These are phyloP conservation scores for Lathronympha strigana DNA, from an alignment of 2,888 invertebrate genomes.

Conservation along the genomic window DNA sequence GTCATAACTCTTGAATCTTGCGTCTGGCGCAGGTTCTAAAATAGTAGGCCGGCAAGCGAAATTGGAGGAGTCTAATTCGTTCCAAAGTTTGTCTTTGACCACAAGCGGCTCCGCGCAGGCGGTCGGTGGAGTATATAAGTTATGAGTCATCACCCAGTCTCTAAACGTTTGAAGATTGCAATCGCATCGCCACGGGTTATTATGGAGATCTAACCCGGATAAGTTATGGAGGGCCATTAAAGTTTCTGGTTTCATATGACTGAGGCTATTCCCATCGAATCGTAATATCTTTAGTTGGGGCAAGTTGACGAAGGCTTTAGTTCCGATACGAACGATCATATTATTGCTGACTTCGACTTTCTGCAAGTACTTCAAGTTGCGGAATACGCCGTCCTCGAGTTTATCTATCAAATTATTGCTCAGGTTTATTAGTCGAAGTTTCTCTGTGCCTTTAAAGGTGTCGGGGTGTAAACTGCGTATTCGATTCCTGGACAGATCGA, in stretches of 20 bases:
- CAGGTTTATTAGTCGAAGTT: conserved; percentile 89
- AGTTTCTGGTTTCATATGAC: conserved; percentile 87
- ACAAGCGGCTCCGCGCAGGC: conserved; percentile 88
- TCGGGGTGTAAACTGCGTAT: conserved; percentile 87
- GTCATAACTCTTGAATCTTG: conserved; percentile 86
- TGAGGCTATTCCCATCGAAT: conserved; percentile 91
- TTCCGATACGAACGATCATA: conserved; percentile 87
- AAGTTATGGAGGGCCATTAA: conserved; percentile 88
- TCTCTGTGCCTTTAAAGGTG: conserved; percentile 89
- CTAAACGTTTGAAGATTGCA: conserved; percentile 92
- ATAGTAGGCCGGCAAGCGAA: conserved; percentile 94
- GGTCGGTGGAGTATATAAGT: conserved; percentile 90
- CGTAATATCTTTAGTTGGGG: conserved; percentile 88
- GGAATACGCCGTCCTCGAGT: conserved; percentile 90
- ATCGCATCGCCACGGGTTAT: conserved; percentile 95
- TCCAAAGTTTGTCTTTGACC: conserved; percentile 89
- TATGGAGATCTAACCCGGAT: conserved; percentile 89
- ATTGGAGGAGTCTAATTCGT: conserved; percentile 87
- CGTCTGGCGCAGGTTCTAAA: conserved; percentile 84
- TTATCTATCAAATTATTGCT: conserved; percentile 90
- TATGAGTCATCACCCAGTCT: conserved; percentile 89
- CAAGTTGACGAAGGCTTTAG: conserved; percentile 88
- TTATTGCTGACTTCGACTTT: conserved; percentile 92
- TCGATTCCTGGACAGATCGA: conserved; percentile 91
- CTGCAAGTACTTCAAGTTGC: conserved; percentile 89